These are phyloP conservation scores for Enteromius argenteus DNA, from an alignment of 2,797 vertebrate genomes.

Conservation along the genomic window DNA sequence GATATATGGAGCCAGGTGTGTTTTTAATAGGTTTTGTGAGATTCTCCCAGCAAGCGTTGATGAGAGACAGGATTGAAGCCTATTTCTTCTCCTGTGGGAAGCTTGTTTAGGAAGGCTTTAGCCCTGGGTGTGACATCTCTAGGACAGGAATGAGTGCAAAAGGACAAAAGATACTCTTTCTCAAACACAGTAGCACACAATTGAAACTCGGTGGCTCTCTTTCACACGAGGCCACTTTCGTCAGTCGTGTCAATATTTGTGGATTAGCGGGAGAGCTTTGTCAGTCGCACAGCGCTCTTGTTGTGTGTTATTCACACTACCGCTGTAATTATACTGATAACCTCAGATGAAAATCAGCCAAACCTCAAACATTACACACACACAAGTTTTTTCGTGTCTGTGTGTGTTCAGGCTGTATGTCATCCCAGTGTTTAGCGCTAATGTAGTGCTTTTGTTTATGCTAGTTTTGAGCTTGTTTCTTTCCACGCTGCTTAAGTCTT, in stretches of 20 bases:
- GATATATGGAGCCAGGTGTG: neutral
- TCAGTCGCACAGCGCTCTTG: neutral
- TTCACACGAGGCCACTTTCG: constrained; percentile 11
- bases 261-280: constrained; percentile 1
- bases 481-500: constrained; percentile 4
- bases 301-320: constrained; percentile 59
- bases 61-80: neutral
- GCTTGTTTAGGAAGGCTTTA: neutral
- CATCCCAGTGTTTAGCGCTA: neutral
- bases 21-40: neutral
- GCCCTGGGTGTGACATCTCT: constrained; percentile 13
- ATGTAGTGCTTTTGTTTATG: constrained; percentile 11
- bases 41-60: constrained; percentile 6
- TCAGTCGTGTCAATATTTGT: constrained; percentile 32
- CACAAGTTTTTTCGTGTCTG: constrained; percentile 13
- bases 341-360: constrained; percentile 12
- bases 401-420: constrained; percentile 28
- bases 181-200: constrained; percentile 1
- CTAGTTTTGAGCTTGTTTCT: neutral
- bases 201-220: constrained; percentile 13
- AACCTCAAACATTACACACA: neutral
- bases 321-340: constrained; percentile 45
- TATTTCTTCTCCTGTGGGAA: neutral
- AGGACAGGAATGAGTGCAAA: neutral
- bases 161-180: neutral